phyloP scores from a whole-genome alignment of 53 echinoderm and acorn worm species.

The Apostichopus leukothele region DNA sequence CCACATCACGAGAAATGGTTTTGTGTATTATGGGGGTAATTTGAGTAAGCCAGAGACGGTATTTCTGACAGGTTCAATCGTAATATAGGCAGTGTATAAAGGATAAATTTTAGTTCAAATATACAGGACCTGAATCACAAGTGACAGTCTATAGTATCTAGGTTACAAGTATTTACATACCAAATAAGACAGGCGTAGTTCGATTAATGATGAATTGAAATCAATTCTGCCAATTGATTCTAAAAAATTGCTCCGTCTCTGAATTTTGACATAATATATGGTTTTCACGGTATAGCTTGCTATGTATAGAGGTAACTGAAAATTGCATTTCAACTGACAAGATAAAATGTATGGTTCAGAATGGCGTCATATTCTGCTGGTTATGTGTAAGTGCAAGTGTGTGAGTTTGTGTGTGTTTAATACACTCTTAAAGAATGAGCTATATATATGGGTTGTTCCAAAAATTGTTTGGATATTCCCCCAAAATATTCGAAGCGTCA shows the following conservation, averaged over 20 bases:
- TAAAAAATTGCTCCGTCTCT: background rate
- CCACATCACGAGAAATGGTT: too few species aligned
- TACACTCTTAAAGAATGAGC: too few species aligned
- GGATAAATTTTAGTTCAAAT: background rate
- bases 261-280: background rate
- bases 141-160: background rate
- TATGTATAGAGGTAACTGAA: background rate
- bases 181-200: constrained; percentile 14
- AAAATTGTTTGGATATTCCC: too few species aligned
- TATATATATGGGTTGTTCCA: too few species aligned
- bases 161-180: background rate
- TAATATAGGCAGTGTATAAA: background rate
- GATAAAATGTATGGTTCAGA: too few species aligned
- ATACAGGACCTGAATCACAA: background rate
- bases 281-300: background rate
- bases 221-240: constrained; percentile 9
- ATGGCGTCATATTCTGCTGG: too few species aligned
- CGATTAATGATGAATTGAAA: constrained; percentile 11
- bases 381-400: too few species aligned
- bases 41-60: background rate
- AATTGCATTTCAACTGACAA: background rate
- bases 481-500: too few species aligned
- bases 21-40: too few species aligned
- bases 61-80: background rate
- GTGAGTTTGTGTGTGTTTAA: too few species aligned